These are phyloP conservation scores for Arctia plantaginis DNA, from an alignment of 2,888 invertebrate genomes.

Conservation along the genomic window DNA sequence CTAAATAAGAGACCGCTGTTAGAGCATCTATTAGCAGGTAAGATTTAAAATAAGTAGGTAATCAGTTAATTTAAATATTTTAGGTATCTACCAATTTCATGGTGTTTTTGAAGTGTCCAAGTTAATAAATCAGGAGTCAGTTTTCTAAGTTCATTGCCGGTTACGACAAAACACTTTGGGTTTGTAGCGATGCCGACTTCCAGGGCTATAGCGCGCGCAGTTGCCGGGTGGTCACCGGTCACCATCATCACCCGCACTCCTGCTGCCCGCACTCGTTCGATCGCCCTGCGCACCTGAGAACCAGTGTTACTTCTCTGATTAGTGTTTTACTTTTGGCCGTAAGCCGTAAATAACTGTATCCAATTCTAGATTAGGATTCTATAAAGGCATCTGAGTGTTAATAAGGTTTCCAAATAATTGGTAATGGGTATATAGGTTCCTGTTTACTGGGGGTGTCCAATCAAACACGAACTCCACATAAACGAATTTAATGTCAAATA, in stretches of 20 bases:
- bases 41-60: background rate
- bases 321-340: too few relatives aligned
- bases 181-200: conserved; percentile 90
- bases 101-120: conserved; percentile 74
- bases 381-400: background rate
- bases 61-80: background rate
- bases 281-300: conserved; percentile 81
- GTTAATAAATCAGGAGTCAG: conserved; percentile 87
- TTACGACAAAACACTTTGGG: conserved; percentile 84
- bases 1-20: too few relatives aligned
- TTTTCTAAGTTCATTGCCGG: conserved; percentile 85
- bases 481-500: too few relatives aligned
- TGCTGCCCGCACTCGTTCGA: conserved; percentile 89
- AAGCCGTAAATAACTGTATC: background rate
- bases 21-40: too few relatives aligned
- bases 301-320: background rate
- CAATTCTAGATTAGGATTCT: background rate
- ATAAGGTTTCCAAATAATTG: background rate
- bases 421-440: background rate
- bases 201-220: conserved; percentile 91
- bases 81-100: conserved; percentile 72
- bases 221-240: conserved; percentile 94
- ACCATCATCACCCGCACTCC: conserved; percentile 94
- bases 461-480: too few relatives aligned
- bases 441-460: too few relatives aligned